These are phyloP conservation scores for Pseudorhombus dupliciocellatus DNA, from an alignment of 2,113 vertebrate genomes.

Conservation along the genomic window DNA sequence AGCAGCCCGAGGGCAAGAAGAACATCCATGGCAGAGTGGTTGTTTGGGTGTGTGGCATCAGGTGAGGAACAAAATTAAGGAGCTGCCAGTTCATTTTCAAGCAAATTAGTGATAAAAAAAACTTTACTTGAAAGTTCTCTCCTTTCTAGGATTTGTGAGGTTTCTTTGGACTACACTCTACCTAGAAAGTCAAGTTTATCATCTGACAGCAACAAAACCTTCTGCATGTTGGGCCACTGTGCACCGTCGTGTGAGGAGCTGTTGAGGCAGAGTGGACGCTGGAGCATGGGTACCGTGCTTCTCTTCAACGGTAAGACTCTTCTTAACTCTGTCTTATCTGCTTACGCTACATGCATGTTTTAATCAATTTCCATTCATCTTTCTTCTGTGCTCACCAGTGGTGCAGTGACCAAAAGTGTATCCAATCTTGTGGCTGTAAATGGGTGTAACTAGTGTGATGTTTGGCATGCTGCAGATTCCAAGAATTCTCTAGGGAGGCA, in stretches of 20 bases:
- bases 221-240: slow-evolving; percentile 94
- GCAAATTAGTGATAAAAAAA: neutral
- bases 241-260: slow-evolving; percentile 83
- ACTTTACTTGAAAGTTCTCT: neutral
- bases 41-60: slow-evolving; percentile 93
- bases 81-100: neutral
- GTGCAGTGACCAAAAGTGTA: slow-evolving; percentile 5
- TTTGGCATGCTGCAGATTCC: slow-evolving; percentile 52
- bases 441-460: slow-evolving; percentile 20
- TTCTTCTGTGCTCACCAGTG: slow-evolving; percentile 33
- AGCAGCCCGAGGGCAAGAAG: slow-evolving; percentile 93
- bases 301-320: slow-evolving; percentile 71
- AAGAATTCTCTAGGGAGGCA: slow-evolving; percentile 50
- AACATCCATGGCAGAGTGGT: slow-evolving; percentile 86
- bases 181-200: slow-evolving; percentile 93
- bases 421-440: slow-evolving; percentile 14
- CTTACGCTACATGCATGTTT: neutral
- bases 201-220: slow-evolving; percentile 96
- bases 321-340: neutral
- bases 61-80: slow-evolving; percentile 75
- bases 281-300: slow-evolving; percentile 88
- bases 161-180: slow-evolving; percentile 90
- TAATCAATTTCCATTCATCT: neutral
- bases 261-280: slow-evolving; percentile 78
- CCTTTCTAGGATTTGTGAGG: slow-evolving; percentile 86